Evolutionary conservation across 1,140 invertebrate species (phyloP).

Genomic region (Drosophila grimshawi): DNA sequence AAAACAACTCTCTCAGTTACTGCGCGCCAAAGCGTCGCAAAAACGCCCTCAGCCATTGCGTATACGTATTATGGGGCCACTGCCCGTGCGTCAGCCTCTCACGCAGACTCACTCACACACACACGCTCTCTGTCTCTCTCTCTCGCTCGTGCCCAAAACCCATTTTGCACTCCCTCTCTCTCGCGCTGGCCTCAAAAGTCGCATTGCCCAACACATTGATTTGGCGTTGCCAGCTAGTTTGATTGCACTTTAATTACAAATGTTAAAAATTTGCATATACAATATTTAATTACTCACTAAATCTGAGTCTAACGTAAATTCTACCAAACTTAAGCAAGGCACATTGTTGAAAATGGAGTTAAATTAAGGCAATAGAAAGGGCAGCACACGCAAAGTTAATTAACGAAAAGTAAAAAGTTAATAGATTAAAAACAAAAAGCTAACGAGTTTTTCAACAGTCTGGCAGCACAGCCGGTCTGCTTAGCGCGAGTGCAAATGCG

Average conservation of each 20-base stretch:
- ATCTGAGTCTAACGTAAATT: too few relatives aligned
- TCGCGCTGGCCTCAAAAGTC: constrained; percentile 7
- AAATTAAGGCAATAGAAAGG: too few relatives aligned
- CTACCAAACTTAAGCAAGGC: too few relatives aligned
- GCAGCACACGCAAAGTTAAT: too few relatives aligned
- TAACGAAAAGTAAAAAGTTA: too few relatives aligned
- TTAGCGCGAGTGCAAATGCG: neutral
- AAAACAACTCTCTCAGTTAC: neutral
- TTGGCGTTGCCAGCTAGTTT: constrained; percentile 42
- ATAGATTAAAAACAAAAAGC: too few relatives aligned
- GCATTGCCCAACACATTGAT: constrained; percentile 32
- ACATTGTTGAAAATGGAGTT: too few relatives aligned
- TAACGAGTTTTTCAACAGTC: neutral
- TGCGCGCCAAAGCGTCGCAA: constrained; percentile 52
- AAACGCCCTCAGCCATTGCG: constrained; percentile 63
- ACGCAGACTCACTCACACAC: constrained; percentile 3
- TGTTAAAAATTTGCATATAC: too few relatives aligned
- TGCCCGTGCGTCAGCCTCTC: constrained; percentile 14
- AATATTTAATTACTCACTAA: too few relatives aligned
- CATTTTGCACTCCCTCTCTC: constrained; percentile 3
- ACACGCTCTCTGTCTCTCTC: neutral
- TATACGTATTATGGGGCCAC: constrained; percentile 60
- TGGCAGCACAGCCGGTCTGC: constrained; percentile 18
- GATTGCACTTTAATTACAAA: neutral
- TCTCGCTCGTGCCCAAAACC: neutral